A percentile compares a stretch with the other conserved stretches of the same genome.
Evolutionary conservation across 1,140 invertebrate species (phyloP).

Genomic region (Ericerus pela): DNA sequence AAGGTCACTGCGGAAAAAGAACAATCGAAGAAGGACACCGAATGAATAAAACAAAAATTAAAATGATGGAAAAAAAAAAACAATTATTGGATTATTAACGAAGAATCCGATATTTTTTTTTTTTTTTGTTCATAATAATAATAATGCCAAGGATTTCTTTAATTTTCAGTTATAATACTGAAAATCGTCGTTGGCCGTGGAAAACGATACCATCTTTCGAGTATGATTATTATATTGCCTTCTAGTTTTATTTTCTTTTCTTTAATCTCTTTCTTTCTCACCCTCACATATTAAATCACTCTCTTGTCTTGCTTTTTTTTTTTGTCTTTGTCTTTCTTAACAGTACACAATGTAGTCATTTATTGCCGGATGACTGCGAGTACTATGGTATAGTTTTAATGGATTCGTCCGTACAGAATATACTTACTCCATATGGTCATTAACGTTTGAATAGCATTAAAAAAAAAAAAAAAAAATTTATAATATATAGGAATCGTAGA

Average conservation of each 20-base stretch:
- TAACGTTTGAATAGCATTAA: slow-evolving; percentile 5
- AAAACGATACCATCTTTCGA: slow-evolving; percentile 11
- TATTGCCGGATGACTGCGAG: slow-evolving; percentile 2
- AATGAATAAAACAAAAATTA: slow-evolving; percentile 1
- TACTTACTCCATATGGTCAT: slow-evolving; percentile 8
- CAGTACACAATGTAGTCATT: slow-evolving; percentile 9
- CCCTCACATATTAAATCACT: too few relatives aligned
- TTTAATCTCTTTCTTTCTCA: too few relatives aligned
- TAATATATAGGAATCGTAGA: slow-evolving; percentile 9
- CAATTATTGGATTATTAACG: slow-evolving; percentile 7
- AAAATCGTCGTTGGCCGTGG: not conserved
- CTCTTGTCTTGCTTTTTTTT: too few relatives aligned
- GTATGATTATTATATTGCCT: slow-evolving; percentile 11
- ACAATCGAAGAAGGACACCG: slow-evolving; percentile 2
- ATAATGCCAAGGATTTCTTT: slow-evolving; percentile 11
- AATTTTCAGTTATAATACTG: not conserved
- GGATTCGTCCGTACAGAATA: slow-evolving; percentile 7
- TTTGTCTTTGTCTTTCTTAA: slow-evolving; percentile 1
- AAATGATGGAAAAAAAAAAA: too few relatives aligned
- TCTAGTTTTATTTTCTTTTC: too few relatives aligned
- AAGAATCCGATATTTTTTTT: too few relatives aligned
- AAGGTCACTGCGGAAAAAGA: too few relatives aligned
- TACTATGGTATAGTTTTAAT: slow-evolving; percentile 7
- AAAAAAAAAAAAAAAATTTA: too few relatives aligned
- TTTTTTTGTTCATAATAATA: not conserved